phyloP scores from a whole-genome alignment of 2,797 vertebrate species.

The Oryzias dopingdopingensis region DNA sequence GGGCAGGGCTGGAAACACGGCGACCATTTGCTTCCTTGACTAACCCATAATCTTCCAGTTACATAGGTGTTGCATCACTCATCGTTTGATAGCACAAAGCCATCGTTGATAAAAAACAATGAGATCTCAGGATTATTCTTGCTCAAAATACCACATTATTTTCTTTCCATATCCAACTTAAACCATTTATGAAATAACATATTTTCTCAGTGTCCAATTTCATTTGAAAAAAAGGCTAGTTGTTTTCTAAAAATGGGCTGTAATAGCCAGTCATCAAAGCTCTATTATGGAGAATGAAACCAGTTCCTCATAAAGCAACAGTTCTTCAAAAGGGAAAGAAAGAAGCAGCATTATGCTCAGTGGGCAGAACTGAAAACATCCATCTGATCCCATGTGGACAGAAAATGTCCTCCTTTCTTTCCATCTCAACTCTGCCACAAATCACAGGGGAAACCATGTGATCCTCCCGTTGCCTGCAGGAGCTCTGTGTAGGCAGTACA shows the following conservation, averaged over 20 bases:
- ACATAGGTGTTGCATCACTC: conserved; percentile 66
- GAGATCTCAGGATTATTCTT: conserved; percentile 41
- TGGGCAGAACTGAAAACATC: conserved; percentile 42
- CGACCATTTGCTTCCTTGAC: conserved; percentile 60
- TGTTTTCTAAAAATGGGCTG: conserved; percentile 40
- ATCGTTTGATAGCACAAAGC: conserved; percentile 33
- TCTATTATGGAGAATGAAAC: conserved; percentile 48
- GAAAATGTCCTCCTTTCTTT: conserved; percentile 57
- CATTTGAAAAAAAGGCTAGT: conserved; percentile 10
- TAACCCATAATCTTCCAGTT: conserved; percentile 49
- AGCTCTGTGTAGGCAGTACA: conserved; percentile 28
- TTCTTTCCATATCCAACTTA: neutral
- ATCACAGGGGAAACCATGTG: conserved; percentile 72
- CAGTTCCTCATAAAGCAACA: conserved; percentile 33
- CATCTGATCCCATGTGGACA: conserved; percentile 46
- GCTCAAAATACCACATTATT: conserved; percentile 17
- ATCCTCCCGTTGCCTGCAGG: conserved; percentile 45
- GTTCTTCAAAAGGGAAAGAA: conserved; percentile 16
- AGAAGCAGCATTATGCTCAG: conserved; percentile 31
- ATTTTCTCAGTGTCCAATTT: conserved; percentile 13
- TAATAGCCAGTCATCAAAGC: conserved; percentile 54
- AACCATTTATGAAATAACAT: conserved; percentile 28
- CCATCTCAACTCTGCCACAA: conserved; percentile 69
- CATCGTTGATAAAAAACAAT: conserved; percentile 59
- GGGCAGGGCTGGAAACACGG: conserved; percentile 31